Conservation (phyloP, 2,888 invertebrate genomes). For the Hydriomena furcata region DNA sequence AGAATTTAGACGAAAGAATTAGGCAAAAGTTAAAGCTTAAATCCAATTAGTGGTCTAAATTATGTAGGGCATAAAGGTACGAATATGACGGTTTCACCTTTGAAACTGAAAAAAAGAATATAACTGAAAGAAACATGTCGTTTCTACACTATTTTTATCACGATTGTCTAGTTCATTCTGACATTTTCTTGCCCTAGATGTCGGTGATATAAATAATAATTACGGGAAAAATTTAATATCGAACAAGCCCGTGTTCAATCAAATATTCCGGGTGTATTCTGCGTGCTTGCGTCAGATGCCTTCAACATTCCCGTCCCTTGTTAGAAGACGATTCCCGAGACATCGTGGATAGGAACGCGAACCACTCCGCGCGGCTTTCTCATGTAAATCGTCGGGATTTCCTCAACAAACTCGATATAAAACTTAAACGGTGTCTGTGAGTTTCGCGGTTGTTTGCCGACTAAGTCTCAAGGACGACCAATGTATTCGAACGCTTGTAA, state of each 20-base stretch:
- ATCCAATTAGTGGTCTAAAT: no score
- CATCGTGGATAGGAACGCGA: conserved; percentile 49
- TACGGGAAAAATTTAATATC: conserved; percentile 55
- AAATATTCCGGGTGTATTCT: conserved; percentile 67
- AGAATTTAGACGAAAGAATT: no score
- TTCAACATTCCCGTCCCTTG: conserved; percentile 72
- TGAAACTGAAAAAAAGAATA: no score
- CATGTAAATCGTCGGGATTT: conserved; percentile 76
- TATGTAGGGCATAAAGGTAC: no score
- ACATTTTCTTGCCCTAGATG: neutral
- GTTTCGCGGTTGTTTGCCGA: conserved; percentile 42
- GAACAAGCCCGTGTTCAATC: conserved; percentile 66
- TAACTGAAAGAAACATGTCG: no score
- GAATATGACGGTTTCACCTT: no score
- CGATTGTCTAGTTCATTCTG: no score
- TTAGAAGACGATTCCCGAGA: conserved; percentile 57
- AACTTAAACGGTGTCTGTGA: conserved; percentile 59
- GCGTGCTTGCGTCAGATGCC: conserved; percentile 65
- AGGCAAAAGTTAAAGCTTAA: no score
- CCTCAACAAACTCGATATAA: conserved; percentile 66
- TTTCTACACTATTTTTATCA: no score
- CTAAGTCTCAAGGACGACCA: conserved; percentile 26
- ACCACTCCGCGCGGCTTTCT: conserved; percentile 61
- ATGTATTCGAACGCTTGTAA: conserved; percentile 16
- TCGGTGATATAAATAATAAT: conserved; percentile 19